Percentiles rank a stretch among this genome's conserved stretches.
These are phyloP conservation scores for Myopa testacea DNA, from an alignment of 2,888 invertebrate species.

Conservation along the genomic window DNA sequence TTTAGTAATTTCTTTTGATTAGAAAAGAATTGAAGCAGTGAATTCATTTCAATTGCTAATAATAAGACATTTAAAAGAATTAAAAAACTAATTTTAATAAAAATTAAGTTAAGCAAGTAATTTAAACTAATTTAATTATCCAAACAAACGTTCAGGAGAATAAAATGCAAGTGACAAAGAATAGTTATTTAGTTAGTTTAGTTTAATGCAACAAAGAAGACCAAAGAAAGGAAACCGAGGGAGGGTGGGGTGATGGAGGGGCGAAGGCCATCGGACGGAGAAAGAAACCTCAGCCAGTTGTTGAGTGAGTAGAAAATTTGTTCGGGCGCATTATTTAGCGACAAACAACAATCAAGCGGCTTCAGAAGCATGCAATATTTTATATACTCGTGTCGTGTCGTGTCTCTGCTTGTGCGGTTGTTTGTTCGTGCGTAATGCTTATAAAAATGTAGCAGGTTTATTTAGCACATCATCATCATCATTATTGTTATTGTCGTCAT, in stretches of 20 bases:
- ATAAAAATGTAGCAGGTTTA: neutral
- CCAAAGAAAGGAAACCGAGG: neutral
- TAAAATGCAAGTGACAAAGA: slow-evolving; percentile 6
- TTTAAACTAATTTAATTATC: slow-evolving; percentile 34
- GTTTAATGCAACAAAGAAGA: slow-evolving; percentile 3
- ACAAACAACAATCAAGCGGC: slow-evolving; percentile 9
- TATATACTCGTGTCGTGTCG: no score
- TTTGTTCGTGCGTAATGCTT: neutral
- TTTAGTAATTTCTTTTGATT: no score
- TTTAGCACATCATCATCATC: no score
- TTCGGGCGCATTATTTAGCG: neutral
- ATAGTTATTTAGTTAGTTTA: neutral
- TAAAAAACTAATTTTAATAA: neutral
- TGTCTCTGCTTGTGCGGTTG: neutral
- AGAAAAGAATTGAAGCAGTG: neutral
- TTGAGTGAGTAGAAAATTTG: slow-evolving; percentile 9
- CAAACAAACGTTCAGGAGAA: neutral
- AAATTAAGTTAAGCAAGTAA: slow-evolving; percentile 20
- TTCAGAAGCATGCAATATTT: no score
- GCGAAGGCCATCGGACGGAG: neutral
- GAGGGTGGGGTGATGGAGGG: neutral
- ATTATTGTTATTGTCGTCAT: neutral
- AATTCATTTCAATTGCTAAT: no score
- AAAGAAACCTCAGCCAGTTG: neutral
- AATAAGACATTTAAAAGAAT: neutral